A percentile compares a stretch with the other conserved stretches of the same genome.
Evolutionary conservation across 1,140 invertebrate species (phyloP).

Genomic region (Heliconius eleuchia): DNA sequence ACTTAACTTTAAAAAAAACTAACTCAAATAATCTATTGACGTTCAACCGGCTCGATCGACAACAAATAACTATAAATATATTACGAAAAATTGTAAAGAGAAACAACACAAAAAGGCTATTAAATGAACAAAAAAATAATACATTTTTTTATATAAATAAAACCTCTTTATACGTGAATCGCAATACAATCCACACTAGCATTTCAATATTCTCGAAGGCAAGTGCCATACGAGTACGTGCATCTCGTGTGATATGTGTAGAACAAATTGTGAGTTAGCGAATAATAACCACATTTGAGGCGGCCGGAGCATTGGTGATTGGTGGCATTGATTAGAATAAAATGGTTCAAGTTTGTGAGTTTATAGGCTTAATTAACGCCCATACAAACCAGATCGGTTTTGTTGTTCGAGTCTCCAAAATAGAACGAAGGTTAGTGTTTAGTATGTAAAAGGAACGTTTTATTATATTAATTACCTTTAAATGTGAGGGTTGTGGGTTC

Average conservation of each 20-base stretch:
- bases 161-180: background rate
- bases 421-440: constrained; percentile 12
- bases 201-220: background rate
- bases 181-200: background rate
- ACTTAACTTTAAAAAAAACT: constrained; percentile 12
- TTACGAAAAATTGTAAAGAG: constrained; percentile 5
- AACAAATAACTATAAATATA: constrained; percentile 18
- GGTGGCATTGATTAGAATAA: constrained; percentile 14
- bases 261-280: constrained; percentile 18
- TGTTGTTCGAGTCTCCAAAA: constrained; percentile 9
- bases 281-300: background rate
- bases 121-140: background rate
- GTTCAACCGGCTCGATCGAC: constrained; percentile 14
- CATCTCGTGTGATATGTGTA: constrained; percentile 15
- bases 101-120: background rate
- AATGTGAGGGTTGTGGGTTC: background rate
- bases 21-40: constrained; percentile 21
- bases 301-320: background rate
- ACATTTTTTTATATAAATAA: background rate
- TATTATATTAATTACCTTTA: background rate
- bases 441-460: background rate
- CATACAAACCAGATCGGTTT: constrained; percentile 9
- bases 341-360: constrained; percentile 11
- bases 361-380: constrained; percentile 2
- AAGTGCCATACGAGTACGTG: background rate